These are phyloP conservation scores for Corythoichthys haematopterus DNA, from an alignment of 2,113 vertebrate species.

Conservation along the genomic window DNA sequence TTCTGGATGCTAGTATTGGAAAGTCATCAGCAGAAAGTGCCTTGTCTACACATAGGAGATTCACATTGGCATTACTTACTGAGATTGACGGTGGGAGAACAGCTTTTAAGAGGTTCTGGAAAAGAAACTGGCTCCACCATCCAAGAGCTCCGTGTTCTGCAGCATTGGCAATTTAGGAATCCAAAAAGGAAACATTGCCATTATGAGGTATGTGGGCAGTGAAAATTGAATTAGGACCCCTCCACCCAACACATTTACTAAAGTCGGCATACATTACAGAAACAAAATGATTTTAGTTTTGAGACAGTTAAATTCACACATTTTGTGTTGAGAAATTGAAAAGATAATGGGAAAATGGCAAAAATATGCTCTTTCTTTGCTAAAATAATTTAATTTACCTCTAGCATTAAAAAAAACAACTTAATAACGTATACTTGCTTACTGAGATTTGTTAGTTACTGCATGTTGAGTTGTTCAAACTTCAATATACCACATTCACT, in stretches of 20 bases:
- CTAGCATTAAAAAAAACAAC: no score
- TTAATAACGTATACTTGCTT: no score
- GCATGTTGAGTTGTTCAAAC: no score
- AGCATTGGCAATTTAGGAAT: constrained; percentile 33
- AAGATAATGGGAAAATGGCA: background rate
- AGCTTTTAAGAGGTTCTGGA: constrained; percentile 44
- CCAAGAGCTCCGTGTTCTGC: constrained; percentile 32
- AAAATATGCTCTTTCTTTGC: no score
- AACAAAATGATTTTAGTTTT: background rate
- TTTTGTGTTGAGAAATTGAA: background rate
- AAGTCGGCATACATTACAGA: background rate
- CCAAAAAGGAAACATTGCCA: constrained; percentile 48
- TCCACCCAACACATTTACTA: background rate
- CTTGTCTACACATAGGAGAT: background rate
- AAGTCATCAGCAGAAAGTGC: background rate
- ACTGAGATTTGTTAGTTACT: no score
- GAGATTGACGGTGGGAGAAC: constrained; percentile 14
- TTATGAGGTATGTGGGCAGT: constrained; percentile 49
- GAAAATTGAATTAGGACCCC: constrained; percentile 39
- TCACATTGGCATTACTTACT: constrained; percentile 14
- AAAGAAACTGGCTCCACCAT: constrained; percentile 23
- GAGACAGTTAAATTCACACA: background rate
- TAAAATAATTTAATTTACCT: no score
- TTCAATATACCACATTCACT: no score
- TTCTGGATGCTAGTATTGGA: constrained; percentile 1